phyloP scores from a whole-genome alignment of 2,888 invertebrate species.

The Formica aserva region DNA sequence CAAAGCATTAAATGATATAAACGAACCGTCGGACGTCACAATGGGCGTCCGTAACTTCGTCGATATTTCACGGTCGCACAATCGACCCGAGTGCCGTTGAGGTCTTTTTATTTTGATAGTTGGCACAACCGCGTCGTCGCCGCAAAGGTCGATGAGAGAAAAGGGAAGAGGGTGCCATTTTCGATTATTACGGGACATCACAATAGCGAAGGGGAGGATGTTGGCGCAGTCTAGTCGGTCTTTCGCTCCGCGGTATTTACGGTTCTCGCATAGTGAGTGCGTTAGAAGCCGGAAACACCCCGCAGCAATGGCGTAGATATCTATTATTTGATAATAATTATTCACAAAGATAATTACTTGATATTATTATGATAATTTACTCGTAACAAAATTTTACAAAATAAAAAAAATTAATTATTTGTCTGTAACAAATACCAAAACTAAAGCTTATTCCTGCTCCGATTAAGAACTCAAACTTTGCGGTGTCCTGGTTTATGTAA shows the following conservation, averaged over 20 bases:
- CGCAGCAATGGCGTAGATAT: constrained; percentile 13
- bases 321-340: not conserved
- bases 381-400: not conserved
- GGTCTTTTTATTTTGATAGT: constrained; percentile 69
- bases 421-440: not conserved
- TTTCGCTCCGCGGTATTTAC: constrained; percentile 50
- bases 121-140: constrained; percentile 46
- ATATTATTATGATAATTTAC: not conserved
- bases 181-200: constrained; percentile 57
- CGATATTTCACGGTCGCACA: constrained; percentile 72
- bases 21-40: constrained; percentile 70
- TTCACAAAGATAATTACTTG: not conserved
- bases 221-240: constrained; percentile 40
- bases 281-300: constrained; percentile 61
- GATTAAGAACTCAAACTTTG: constrained; percentile 5
- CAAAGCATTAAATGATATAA: constrained; percentile 67
- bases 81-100: constrained; percentile 48
- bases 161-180: constrained; percentile 63
- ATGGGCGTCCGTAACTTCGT: constrained; percentile 62
- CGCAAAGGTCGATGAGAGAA: constrained; percentile 51
- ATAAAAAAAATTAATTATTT: not conserved
- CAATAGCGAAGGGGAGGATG: constrained; percentile 51
- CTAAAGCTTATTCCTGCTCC: not conserved
- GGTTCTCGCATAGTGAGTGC: constrained; percentile 37
- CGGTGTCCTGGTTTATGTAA: not conserved